Percentiles rank a stretch among this genome's conserved stretches.
Conservation (phyloP, 2,888 invertebrate genomes). For the Pinctada fucata region DNA sequence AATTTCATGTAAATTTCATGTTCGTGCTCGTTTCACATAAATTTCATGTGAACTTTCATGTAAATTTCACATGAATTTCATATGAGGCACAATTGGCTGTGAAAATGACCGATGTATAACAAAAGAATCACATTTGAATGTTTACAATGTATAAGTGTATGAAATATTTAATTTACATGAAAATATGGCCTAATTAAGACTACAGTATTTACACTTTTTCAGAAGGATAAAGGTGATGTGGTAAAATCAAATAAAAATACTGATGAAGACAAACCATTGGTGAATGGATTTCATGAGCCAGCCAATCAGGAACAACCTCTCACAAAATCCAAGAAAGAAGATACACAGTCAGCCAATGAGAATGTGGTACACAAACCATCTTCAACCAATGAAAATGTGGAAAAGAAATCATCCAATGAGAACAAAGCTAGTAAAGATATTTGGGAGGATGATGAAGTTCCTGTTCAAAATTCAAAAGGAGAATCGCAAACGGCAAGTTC, state of each 20-base stretch:
- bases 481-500: neutral
- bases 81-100: too few relatives aligned
- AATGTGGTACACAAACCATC: conserved; percentile 3
- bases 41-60: too few relatives aligned
- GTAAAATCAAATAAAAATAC: neutral
- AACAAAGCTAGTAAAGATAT: conserved; percentile 39
- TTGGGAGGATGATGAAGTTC: conserved; percentile 41
- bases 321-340: neutral
- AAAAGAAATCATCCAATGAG: conserved; percentile 10
- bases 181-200: too few relatives aligned
- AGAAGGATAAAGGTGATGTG: too few relatives aligned
- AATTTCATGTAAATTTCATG: too few relatives aligned
- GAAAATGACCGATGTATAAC: too few relatives aligned
- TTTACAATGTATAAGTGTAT: too few relatives aligned
- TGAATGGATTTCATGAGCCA: conserved; percentile 19
- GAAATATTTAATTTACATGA: too few relatives aligned
- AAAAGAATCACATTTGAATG: too few relatives aligned
- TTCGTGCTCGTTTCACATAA: too few relatives aligned
- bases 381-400: conserved; percentile 9
- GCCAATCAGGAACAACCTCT: neutral
- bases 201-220: too few relatives aligned
- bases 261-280: conserved; percentile 7
- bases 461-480: neutral
- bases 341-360: neutral
- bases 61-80: too few relatives aligned